A percentile compares a stretch with the other conserved stretches of the same genome.
phyloP scores from a whole-genome alignment of 2,888 invertebrate species.

The Phaonia tiefii region DNA sequence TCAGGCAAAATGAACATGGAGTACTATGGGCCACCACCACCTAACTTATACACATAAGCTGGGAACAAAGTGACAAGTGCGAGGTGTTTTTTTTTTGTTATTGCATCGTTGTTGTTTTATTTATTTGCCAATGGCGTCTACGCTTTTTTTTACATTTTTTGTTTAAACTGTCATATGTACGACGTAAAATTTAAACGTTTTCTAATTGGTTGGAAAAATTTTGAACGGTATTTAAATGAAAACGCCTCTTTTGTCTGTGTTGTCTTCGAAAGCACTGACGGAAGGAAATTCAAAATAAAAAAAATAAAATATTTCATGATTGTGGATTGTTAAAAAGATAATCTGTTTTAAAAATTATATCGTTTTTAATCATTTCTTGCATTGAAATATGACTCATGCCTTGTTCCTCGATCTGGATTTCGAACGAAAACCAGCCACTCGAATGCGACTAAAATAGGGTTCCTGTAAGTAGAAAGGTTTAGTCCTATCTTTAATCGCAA shows the following conservation, averaged over 20 bases:
- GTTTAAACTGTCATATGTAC: constrained; percentile 18
- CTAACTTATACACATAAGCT: too few relatives aligned
- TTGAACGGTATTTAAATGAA: constrained; percentile 37
- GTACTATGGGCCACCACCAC: neutral
- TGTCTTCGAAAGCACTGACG: neutral
- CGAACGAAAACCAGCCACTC: too few relatives aligned
- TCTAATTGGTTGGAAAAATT: constrained; percentile 50
- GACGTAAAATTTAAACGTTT: constrained; percentile 41
- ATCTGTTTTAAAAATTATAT: neutral
- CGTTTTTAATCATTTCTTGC: too few relatives aligned
- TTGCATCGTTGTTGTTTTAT: constrained; percentile 36
- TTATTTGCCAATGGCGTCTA: constrained; percentile 53
- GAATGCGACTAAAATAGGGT: too few relatives aligned
- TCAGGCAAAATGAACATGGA: neutral
- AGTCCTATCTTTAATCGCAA: too few relatives aligned
- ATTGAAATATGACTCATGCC: too few relatives aligned
- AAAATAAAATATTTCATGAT: neutral
- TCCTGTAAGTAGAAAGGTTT: too few relatives aligned
- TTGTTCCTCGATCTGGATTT: too few relatives aligned
- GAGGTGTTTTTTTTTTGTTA: constrained; percentile 28
- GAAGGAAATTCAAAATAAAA: neutral
- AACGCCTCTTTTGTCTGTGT: constrained; percentile 57
- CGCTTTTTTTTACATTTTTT: neutral
- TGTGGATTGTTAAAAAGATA: neutral
- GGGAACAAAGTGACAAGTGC: constrained; percentile 31